Conservation (phyloP, 1,140 invertebrate species). For the Aradophagus sp. region DNA sequence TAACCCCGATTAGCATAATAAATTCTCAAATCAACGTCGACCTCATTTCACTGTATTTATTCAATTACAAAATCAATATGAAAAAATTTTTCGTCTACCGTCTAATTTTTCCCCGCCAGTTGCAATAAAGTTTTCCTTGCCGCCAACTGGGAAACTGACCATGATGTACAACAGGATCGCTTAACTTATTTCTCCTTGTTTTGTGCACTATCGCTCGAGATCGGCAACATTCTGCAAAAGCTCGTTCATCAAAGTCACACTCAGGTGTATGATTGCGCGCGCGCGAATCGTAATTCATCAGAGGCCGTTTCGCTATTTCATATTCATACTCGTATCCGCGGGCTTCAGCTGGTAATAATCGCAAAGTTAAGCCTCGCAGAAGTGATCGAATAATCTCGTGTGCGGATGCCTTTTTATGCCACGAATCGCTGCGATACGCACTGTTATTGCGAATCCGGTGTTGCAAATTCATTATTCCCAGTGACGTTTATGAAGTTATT, state of each 20-base stretch:
- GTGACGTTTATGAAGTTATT: constrained; percentile 52
- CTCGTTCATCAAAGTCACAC: constrained; percentile 56
- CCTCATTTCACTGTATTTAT: too few relatives aligned
- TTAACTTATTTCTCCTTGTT: neutral
- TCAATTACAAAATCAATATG: too few relatives aligned
- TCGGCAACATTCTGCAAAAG: constrained; percentile 29
- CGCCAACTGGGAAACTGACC: constrained; percentile 2
- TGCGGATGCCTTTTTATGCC: constrained; percentile 33
- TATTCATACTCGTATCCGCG: constrained; percentile 44
- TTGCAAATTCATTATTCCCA: constrained; percentile 46
- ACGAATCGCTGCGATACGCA: constrained; percentile 38
- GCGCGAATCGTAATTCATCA: constrained; percentile 33
- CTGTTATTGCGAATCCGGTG: constrained; percentile 48
- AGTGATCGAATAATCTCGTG: constrained; percentile 47
- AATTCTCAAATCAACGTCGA: too few relatives aligned
- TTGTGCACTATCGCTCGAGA: constrained; percentile 26
- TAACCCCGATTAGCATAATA: too few relatives aligned
- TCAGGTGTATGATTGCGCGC: constrained; percentile 18
- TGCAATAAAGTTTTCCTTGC: constrained; percentile 3
- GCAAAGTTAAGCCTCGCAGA: constrained; percentile 41
- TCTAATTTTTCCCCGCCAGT: too few relatives aligned
- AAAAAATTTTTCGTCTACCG: too few relatives aligned
- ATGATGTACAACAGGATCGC: constrained; percentile 13
- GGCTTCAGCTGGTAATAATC: constrained; percentile 24
- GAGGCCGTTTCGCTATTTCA: constrained; percentile 36